phyloP scores from a whole-genome alignment of 2,888 invertebrate genomes.

The Drosophila bunnanda region DNA sequence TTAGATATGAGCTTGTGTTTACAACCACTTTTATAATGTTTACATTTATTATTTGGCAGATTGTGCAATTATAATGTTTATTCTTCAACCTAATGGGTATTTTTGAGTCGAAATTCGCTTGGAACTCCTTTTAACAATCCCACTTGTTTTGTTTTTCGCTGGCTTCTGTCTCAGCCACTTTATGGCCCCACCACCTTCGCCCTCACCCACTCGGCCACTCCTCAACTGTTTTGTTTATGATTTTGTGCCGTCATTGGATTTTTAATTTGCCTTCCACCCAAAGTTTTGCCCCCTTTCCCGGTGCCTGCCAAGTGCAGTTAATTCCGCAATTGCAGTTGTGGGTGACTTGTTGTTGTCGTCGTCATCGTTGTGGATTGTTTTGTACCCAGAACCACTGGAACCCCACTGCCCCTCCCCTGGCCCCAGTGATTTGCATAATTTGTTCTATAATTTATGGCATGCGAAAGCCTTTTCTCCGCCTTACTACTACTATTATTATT shows the following conservation, averaged over 20 bases:
- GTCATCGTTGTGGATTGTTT: constrained; percentile 41
- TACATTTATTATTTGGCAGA: neutral
- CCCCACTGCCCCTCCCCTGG: constrained; percentile 12
- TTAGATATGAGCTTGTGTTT: fast-evolving
- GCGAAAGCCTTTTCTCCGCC: constrained; percentile 69
- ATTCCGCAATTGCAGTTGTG: constrained; percentile 66
- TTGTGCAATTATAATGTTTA: neutral
- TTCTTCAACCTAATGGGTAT: neutral
- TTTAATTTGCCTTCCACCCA: constrained; percentile 32
- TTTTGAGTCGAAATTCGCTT: neutral
- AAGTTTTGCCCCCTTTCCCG: constrained; percentile 18
- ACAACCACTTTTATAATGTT: neutral
- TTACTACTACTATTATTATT: constrained; percentile 28
- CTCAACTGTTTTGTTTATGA: constrained; percentile 68
- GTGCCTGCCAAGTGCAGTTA: constrained; percentile 74
- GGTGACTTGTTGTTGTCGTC: constrained; percentile 57
- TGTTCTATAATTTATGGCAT: constrained; percentile 81
- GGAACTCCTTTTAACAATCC: constrained; percentile 1
- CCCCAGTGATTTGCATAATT: constrained; percentile 78
- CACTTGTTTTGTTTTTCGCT: constrained; percentile 9
- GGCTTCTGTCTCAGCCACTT: constrained; percentile 32
- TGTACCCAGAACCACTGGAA: constrained; percentile 1
- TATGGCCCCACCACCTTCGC: neutral
- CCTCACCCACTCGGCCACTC: constrained; percentile 13
- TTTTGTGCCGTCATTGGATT: constrained; percentile 67